These are phyloP conservation scores for Dicerorhinus sumatrensis DNA, from an alignment of 2,113 vertebrate species.

Conservation along the genomic window DNA sequence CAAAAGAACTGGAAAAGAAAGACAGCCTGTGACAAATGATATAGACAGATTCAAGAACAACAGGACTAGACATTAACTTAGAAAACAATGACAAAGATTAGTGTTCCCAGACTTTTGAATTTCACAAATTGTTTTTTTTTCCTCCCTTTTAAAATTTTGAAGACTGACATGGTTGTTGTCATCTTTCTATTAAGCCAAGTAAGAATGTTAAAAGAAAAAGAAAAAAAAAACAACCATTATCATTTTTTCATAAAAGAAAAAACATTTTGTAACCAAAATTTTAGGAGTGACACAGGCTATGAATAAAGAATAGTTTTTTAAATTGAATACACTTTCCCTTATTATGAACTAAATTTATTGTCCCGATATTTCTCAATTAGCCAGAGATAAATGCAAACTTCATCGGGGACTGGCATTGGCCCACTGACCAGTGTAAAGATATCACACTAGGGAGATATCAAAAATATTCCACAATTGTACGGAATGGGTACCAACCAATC, in stretches of 20 bases:
- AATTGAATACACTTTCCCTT: not conserved
- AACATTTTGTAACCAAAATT: constrained; percentile 10
- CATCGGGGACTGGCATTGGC: not conserved
- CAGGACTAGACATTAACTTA: constrained; percentile 3
- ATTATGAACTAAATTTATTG: not conserved
- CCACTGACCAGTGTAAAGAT: not conserved
- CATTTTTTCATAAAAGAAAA: constrained; percentile 6
- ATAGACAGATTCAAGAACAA: not conserved
- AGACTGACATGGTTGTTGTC: not conserved
- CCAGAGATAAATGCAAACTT: not conserved
- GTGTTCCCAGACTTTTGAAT: not conserved
- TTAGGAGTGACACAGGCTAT: not conserved
- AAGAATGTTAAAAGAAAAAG: not conserved
- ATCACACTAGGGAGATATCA: not conserved
- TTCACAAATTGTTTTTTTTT: not conserved
- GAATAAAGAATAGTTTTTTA: constrained; percentile 3
- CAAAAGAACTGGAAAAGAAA: not conserved
- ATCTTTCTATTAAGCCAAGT: constrained; percentile 6
- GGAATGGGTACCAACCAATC: not conserved
- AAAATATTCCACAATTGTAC: not conserved
- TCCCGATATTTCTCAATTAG: not conserved
- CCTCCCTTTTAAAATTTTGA: not conserved
- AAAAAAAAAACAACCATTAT: not conserved
- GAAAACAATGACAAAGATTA: constrained; percentile 6
- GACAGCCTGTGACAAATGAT: not conserved